These are phyloP conservation scores for Apteryx mantelli DNA, from an alignment of 2,113 vertebrate species.

Conservation along the genomic window DNA sequence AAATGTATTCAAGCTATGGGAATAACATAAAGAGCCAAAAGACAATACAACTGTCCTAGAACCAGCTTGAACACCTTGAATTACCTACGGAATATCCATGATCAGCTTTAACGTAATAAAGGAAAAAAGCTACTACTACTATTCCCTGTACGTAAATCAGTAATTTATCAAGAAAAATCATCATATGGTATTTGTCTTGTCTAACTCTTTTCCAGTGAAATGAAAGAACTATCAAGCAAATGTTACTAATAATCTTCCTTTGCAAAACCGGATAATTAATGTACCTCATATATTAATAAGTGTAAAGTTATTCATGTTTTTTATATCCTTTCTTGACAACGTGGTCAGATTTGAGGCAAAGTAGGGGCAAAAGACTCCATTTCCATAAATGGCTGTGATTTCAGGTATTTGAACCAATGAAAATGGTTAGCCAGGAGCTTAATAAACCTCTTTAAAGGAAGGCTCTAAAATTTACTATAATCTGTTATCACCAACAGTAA, in stretches of 20 bases:
- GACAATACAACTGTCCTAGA: not conserved
- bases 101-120: not conserved
- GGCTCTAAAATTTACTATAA: not conserved
- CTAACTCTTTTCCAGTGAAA: not conserved
- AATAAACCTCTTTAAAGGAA: not conserved
- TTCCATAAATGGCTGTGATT: not conserved
- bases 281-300: not conserved
- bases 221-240: not conserved
- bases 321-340: not conserved
- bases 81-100: not conserved
- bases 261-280: not conserved
- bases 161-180: not conserved
- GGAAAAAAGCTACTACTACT: not conserved
- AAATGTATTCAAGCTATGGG: not conserved
- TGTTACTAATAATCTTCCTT: not conserved
- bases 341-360: not conserved
- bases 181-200: not conserved
- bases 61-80: not conserved
- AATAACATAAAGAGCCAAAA: not conserved
- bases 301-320: not conserved
- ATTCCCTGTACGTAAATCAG: not conserved
- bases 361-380: not conserved
- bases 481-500: not conserved
- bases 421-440: not conserved
- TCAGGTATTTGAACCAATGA: not conserved